Evolutionary conservation across 2,797 vertebrate genomes (phyloP).

Genomic region (Anas bahamensis): DNA sequence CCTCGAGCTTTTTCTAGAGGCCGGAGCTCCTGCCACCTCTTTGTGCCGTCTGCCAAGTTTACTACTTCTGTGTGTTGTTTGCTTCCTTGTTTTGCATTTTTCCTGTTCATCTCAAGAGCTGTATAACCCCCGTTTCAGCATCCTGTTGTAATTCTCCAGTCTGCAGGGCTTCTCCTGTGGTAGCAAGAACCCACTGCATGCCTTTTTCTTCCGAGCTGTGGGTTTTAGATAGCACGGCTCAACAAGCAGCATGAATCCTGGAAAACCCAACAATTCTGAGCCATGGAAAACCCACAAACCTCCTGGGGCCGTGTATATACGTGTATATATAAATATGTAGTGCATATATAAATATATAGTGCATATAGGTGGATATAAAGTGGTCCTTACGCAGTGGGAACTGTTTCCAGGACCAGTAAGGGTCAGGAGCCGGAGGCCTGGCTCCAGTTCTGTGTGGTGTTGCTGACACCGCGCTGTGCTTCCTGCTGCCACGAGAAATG

Average conservation of each 20-base stretch:
- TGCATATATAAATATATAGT: too few species aligned
- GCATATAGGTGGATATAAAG: not conserved
- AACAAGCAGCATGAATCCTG: not conserved
- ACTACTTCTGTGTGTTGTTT: not conserved
- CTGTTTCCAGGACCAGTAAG: not conserved
- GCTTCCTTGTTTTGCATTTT: not conserved
- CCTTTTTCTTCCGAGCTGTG: not conserved
- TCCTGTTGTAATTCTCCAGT: not conserved
- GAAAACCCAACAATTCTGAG: not conserved
- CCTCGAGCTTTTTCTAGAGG: not conserved
- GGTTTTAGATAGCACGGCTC: not conserved
- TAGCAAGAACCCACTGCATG: not conserved
- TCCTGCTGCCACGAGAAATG: not conserved
- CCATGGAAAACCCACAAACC: not conserved
- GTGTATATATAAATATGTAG: not conserved
- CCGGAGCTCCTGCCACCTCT: not conserved
- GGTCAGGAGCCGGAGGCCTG: not conserved
- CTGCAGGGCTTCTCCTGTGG: not conserved
- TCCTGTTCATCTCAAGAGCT: not conserved
- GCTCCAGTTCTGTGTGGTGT: slow-evolving; percentile 5
- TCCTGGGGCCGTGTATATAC: not conserved
- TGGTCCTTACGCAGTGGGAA: not conserved
- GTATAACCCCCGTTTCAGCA: not conserved
- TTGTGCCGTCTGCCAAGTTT: not conserved
- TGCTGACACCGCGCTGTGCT: not conserved